These are phyloP conservation scores for Chalcosyrphus nemorum DNA, from an alignment of 2,888 invertebrate genomes.

Conservation along the genomic window DNA sequence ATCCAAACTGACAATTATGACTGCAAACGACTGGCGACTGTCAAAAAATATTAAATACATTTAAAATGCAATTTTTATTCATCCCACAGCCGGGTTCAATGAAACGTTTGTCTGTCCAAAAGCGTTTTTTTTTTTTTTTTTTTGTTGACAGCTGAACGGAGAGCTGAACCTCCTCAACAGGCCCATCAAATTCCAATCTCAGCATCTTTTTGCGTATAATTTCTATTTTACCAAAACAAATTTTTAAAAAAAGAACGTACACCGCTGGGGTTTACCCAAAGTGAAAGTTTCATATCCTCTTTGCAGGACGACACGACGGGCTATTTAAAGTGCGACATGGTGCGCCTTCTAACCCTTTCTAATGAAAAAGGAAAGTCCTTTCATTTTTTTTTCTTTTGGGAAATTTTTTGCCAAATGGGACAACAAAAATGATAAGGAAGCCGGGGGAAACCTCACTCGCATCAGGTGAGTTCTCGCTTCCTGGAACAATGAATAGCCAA, in stretches of 20 bases:
- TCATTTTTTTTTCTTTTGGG: conserved; percentile 22
- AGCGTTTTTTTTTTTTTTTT: background rate
- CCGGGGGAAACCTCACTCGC: conserved; percentile 47
- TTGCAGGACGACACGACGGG: conserved; percentile 6
- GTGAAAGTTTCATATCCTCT: conserved; percentile 65
- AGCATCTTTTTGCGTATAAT: conserved; percentile 4
- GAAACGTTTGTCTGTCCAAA: conserved; percentile 17
- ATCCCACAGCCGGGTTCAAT: conserved; percentile 20
- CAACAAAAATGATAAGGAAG: conserved; percentile 8
- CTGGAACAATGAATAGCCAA: conserved; percentile 42
- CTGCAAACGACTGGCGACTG: conserved; percentile 1
- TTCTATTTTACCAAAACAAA: conserved; percentile 25
- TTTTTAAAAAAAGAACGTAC: conserved; percentile 29
- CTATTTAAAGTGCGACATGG: conserved; percentile 31
- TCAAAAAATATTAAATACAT: conserved; percentile 11
- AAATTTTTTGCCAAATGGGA: conserved; percentile 55
- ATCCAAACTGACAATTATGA: conserved; percentile 23
- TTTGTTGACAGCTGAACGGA: too few species aligned
- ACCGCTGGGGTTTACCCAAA: conserved; percentile 70
- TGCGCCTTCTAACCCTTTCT: conserved; percentile 62
- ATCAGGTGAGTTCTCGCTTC: conserved; percentile 66
- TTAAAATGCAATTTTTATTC: conserved; percentile 26
- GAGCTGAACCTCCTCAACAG: conserved; percentile 15
- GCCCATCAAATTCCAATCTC: background rate
- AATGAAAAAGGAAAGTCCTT: conserved; percentile 68